A percentile compares a stretch with the other conserved stretches of the same genome.
These are phyloP conservation scores for Amblyopsis hoosieri DNA, from an alignment of 2,797 vertebrate species.

Conservation along the genomic window DNA sequence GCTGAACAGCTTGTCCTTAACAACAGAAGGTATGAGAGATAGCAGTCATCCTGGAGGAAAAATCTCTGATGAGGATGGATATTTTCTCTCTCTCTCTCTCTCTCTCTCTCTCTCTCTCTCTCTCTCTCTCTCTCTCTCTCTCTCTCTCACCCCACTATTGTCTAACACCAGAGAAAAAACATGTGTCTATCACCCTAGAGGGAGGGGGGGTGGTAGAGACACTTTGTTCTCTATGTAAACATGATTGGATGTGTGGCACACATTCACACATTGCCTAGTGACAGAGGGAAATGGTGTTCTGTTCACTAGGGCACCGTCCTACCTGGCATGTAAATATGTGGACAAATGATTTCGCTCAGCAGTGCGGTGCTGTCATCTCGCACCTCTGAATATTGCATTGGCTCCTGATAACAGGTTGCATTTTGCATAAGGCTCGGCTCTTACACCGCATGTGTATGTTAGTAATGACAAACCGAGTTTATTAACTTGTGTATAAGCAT, in stretches of 20 bases:
- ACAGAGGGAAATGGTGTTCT: slow-evolving; percentile 35
- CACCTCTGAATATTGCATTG: slow-evolving; percentile 45
- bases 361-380: slow-evolving; percentile 43
- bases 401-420: slow-evolving; percentile 30
- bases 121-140: not conserved
- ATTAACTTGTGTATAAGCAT: not conserved
- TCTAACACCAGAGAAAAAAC: slow-evolving; percentile 18
- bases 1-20: slow-evolving; percentile 11
- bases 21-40: slow-evolving; percentile 24
- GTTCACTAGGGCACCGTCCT: slow-evolving; percentile 37
- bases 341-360: slow-evolving; percentile 50
- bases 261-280: slow-evolving; percentile 34
- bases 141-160: not conserved
- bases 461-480: not conserved
- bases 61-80: slow-evolving; percentile 4
- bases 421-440: slow-evolving; percentile 13
- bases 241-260: slow-evolving; percentile 39
- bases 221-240: slow-evolving; percentile 57
- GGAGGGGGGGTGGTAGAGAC: slow-evolving; percentile 18
- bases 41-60: slow-evolving; percentile 13
- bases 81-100: slow-evolving; percentile 2
- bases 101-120: not conserved
- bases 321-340: slow-evolving; percentile 43
- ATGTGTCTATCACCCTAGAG: slow-evolving; percentile 29
- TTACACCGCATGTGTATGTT: no score